Evolutionary conservation across 2,797 vertebrate species (phyloP).

Genomic region (Sandelia bainsii): DNA sequence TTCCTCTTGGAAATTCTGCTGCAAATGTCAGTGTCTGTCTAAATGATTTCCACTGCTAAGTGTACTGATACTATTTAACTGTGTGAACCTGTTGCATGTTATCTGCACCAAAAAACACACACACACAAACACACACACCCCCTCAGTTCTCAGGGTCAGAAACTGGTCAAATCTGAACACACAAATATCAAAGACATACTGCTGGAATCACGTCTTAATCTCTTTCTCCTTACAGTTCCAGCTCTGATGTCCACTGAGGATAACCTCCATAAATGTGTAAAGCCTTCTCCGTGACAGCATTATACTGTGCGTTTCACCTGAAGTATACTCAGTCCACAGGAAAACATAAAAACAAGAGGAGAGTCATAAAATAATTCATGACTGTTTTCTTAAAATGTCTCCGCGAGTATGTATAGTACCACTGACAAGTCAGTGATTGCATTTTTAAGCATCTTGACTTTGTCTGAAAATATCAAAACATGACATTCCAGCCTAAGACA

Average conservation of each 20-base stretch:
- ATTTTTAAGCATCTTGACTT: background rate
- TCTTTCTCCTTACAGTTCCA: background rate
- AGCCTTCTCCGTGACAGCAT: too few relatives aligned
- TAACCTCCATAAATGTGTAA: background rate
- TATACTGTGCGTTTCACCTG: too few relatives aligned
- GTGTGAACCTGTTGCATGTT: background rate
- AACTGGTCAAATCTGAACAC: constrained; percentile 4
- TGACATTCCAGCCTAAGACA: too few relatives aligned
- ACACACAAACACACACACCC: too few relatives aligned
- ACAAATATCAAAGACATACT: background rate
- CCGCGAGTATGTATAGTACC: too few relatives aligned
- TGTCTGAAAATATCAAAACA: background rate
- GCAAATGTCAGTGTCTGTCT: background rate
- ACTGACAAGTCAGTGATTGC: background rate
- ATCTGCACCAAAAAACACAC: background rate
- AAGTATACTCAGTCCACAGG: too few relatives aligned
- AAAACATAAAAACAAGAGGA: too few relatives aligned
- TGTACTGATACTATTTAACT: background rate
- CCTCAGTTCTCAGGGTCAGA: background rate
- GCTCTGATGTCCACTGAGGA: background rate
- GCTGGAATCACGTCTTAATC: background rate
- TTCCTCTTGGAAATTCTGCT: constrained; percentile 2
- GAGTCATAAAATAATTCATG: too few relatives aligned
- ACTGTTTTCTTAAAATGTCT: background rate
- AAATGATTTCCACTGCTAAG: background rate